Percentiles rank a stretch among this genome's conserved stretches.
phyloP scores from a whole-genome alignment of 2,888 invertebrate species.

The Eueremaeus valkanovi region DNA sequence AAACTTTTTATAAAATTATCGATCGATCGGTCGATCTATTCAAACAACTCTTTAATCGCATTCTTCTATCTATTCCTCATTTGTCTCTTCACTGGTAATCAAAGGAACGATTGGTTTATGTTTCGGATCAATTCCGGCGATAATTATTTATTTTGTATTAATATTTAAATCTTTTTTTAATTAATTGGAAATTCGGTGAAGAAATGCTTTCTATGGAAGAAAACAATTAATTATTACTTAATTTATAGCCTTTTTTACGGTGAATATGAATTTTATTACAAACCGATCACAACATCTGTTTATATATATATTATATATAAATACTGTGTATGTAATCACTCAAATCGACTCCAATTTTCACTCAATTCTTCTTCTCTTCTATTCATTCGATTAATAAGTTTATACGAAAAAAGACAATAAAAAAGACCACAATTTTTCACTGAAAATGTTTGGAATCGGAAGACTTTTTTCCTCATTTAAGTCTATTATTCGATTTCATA shows the following conservation, averaged over 20 bases:
- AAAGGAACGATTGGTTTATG: neutral
- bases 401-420: neutral
- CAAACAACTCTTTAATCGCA: neutral
- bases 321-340: too few species aligned
- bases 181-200: neutral
- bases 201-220: neutral
- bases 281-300: neutral
- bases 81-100: slow-evolving; percentile 13
- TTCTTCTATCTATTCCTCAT: slow-evolving; percentile 17
- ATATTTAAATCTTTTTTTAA: neutral
- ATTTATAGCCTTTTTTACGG: slow-evolving; percentile 17
- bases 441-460: neutral
- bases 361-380: neutral
- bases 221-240: slow-evolving; percentile 29
- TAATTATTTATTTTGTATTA: neutral
- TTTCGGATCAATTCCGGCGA: neutral
- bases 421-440: neutral
- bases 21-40: too few species aligned
- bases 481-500: neutral
- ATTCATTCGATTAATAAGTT: neutral
- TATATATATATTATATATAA: neutral
- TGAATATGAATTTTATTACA: slow-evolving; percentile 11
- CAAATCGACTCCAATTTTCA: neutral
- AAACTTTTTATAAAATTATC: too few species aligned
- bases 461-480: neutral